These are phyloP conservation scores for Triplophysa dalaica DNA, from an alignment of 2,113 vertebrate genomes.

Conservation along the genomic window DNA sequence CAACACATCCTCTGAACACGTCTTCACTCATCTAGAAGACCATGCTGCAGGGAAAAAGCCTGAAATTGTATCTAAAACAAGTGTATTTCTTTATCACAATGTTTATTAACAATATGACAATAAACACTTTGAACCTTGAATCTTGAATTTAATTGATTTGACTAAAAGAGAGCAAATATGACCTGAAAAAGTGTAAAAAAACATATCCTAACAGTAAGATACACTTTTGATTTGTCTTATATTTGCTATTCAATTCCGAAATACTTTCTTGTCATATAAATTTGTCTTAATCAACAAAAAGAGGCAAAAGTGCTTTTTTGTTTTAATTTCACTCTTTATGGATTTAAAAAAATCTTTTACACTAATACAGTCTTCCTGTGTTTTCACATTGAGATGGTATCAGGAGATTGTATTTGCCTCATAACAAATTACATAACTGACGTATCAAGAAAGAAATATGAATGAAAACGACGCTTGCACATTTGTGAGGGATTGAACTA, in stretches of 20 bases:
- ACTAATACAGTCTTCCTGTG: neutral
- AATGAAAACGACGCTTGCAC: neutral
- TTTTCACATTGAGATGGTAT: slow-evolving; percentile 14
- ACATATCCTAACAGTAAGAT: no score
- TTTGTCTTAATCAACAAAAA: no score
- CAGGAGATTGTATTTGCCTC: slow-evolving; percentile 12
- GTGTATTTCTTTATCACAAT: neutral
- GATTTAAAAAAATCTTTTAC: neutral
- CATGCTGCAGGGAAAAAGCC: neutral
- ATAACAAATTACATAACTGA: neutral
- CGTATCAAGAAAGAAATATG: neutral
- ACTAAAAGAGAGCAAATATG: neutral
- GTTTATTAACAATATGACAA: neutral
- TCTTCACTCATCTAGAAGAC: neutral
- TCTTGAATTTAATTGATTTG: neutral
- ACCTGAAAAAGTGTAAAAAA: neutral
- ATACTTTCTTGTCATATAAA: no score
- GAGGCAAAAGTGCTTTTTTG: no score
- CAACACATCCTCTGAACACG: slow-evolving; percentile 24
- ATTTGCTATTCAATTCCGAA: no score
- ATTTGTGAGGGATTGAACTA: no score
- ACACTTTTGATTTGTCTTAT: no score
- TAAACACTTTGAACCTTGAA: no score
- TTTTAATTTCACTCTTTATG: neutral
- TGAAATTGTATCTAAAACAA: neutral